These are phyloP conservation scores for Drosophila affinis DNA, from an alignment of 2,888 invertebrate species.

Conservation along the genomic window DNA sequence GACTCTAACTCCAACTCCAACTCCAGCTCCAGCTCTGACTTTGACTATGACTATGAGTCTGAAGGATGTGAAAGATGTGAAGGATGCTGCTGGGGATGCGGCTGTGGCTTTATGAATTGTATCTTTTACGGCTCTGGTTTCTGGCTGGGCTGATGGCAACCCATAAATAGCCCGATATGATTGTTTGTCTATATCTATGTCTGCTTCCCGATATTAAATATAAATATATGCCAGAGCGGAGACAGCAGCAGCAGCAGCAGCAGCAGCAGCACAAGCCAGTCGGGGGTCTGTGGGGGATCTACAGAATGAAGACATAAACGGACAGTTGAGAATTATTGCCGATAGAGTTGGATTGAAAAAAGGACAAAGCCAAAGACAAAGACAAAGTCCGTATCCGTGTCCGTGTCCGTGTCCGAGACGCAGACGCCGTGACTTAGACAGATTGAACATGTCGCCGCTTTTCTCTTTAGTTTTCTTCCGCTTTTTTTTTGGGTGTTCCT, in stretches of 20 bases:
- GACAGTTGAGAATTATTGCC: conserved; percentile 73
- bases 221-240: conserved; percentile 32
- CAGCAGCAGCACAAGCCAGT: background rate
- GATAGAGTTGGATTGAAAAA: conserved; percentile 42
- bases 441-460: conserved; percentile 58
- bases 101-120: conserved; percentile 68
- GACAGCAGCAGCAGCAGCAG: background rate
- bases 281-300: background rate
- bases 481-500: background rate
- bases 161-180: conserved; percentile 65
- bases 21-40: conserved; percentile 7
- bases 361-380: conserved; percentile 10
- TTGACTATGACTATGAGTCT: conserved; percentile 22
- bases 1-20: background rate
- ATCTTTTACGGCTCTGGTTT: conserved; percentile 55
- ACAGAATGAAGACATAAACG: conserved; percentile 62
- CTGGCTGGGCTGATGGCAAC: conserved; percentile 25
- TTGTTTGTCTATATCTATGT: conserved; percentile 54
- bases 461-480: background rate
- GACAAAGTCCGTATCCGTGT: background rate
- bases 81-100: conserved; percentile 13
- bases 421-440: conserved; percentile 60
- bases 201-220: conserved; percentile 51
- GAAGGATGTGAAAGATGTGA: background rate
- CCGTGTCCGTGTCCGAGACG: background rate